Base-by-base conservation (phyloP, 2,797 vertebrate species). In the Tragopan temminckii region DNA sequence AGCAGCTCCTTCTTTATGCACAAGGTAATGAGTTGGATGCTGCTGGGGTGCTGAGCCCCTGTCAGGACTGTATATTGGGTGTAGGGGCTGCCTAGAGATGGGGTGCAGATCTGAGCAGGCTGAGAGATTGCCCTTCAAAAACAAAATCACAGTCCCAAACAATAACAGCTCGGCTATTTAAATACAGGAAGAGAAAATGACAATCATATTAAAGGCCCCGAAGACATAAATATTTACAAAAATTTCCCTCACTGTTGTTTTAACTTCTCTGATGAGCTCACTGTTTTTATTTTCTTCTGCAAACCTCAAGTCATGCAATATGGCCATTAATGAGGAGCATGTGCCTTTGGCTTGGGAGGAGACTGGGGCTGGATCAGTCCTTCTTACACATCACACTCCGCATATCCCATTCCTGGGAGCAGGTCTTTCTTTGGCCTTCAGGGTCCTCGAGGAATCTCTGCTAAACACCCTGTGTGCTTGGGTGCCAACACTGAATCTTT, bases 141-240 rank as follows among this genome's bases (percentile, higher is more conserved):
- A 25, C 20, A 23, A 48, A 35, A 31, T 45, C 46, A 7, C 8
- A 18, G 55, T 19, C 36, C 50, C 48, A 29, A 52, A 36, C 64
- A 82, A 19, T 13, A 72, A 25, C 11, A 55, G 67, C 24, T 5
- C 18, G 17, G 46, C 68, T 46, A 13, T 31, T 80, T 21, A 58
- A 90, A 59, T 13, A 69, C 53, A 89, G 79, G 74, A 77, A 68
- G 86, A 69, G 61, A 81, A 91, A 94, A 94, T 19, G 68, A 55
- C 75, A 82, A 38, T 68, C 64, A 19, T 57, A 8, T 76, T 84
- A 58, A 87, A 90, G 81, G 84, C 58, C 79, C 84, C 11, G 31
- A 82, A 78, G 92, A 89, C 61, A 85, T 52, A 94, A 96, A 93
- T 95, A 83, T 95, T 95, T 96, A 95, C 93, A 93, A 24, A 87